Evolutionary conservation across 2,113 vertebrate species (phyloP).

Genomic region (Eurystomus gularis): DNA sequence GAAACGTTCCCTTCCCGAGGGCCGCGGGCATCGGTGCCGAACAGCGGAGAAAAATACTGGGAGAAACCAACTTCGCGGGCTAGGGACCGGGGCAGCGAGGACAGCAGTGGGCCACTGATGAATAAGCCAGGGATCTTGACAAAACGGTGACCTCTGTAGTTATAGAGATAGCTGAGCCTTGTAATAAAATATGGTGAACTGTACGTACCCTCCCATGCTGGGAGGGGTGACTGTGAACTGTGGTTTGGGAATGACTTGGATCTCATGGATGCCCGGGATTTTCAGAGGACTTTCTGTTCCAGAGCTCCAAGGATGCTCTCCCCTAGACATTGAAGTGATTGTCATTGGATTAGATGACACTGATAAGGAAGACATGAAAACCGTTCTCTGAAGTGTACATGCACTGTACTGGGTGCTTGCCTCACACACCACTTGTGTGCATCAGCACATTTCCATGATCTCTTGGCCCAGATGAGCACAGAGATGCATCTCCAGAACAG

Average conservation of each 20-base stretch:
- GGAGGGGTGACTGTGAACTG: background rate
- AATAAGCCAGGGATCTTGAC: background rate
- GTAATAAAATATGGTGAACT: background rate
- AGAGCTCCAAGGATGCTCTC: background rate
- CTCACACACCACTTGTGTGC: fast-evolving
- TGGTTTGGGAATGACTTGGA: background rate
- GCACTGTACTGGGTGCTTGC: background rate
- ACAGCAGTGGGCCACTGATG: background rate
- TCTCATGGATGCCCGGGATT: background rate
- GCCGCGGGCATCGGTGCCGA: background rate
- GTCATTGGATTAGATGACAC: background rate
- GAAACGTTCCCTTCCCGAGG: background rate
- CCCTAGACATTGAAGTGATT: background rate
- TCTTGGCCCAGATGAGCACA: background rate
- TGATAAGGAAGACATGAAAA: background rate
- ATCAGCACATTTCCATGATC: background rate
- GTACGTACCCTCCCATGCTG: background rate
- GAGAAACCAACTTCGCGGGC: too few relatives aligned
- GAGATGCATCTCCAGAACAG: background rate
- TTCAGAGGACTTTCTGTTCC: background rate
- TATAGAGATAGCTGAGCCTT: background rate
- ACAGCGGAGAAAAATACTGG: fast-evolving
- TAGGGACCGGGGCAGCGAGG: background rate
- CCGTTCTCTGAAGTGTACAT: fast-evolving
- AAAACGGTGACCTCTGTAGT: background rate